Evolutionary conservation across 2,113 vertebrate species (phyloP), one percentile per base, ranked within the genome.

Genomic region (Pleuronectes platessa): DNA sequence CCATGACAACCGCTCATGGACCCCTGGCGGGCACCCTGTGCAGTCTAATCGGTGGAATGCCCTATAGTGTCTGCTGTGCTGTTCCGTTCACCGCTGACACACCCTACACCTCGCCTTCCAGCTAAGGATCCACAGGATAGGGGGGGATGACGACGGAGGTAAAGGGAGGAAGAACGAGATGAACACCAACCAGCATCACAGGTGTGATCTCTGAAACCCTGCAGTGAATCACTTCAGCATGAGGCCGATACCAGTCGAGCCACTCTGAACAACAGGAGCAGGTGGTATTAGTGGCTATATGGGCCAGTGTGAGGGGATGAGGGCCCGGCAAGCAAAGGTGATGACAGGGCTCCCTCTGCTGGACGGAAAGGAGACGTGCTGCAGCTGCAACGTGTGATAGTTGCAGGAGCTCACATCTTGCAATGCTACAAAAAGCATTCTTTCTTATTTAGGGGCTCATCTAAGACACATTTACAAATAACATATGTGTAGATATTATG

Each of bases 291-390:
- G 45, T 9, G 24, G 45, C 21, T 11, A 20, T 27, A 4, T 27
- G 37, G 31, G 18, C 49, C 47, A 54, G 24, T 20, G 65, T 24
- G 64, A 66, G 23, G 49, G 66, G 71, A 71, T 15, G 62, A 55
- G 27, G 69, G 35, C 45, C 18, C 5, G 35, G 45, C 13, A 11
- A 55, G 76, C 70, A 81, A 86, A 78, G 68, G 54, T 70, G 61
- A 78, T 47, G 45, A 45, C 1, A 72, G 47, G 62, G 88, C 88
- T 27, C 92, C 92, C 90, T 90, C 94, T 93, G 56, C 26, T 91
- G 94, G 88, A 21, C n/a, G 60, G 7, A 68, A 13, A 8, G 26
- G n/a, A 4, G 5, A 66, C 73, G 31, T 67, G 62, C 27, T 11
- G 18, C 3, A 54, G 40, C 56, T 47, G 64, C 74, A 78, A 54